These are phyloP conservation scores for Ursus arctos DNA, from an alignment of 2,113 vertebrate species.

Conservation along the genomic window DNA sequence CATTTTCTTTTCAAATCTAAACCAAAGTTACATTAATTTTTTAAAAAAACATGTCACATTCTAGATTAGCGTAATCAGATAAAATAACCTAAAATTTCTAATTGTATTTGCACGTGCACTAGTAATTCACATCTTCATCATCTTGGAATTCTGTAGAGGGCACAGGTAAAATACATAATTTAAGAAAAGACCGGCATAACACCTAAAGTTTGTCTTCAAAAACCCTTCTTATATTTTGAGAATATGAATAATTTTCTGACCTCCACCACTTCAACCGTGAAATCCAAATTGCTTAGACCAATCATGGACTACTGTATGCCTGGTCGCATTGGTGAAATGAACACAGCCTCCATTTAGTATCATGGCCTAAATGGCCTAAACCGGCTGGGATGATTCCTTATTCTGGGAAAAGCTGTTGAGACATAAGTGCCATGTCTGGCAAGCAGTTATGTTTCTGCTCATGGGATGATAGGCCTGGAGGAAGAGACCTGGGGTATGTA, in stretches of 20 bases:
- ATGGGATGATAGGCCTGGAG: rapidly evolving
- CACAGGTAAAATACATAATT: not conserved
- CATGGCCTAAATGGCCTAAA: no score
- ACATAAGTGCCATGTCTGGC: not conserved
- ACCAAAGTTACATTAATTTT: not conserved
- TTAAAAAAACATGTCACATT: not conserved
- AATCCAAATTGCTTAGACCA: not conserved
- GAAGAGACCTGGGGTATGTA: not conserved
- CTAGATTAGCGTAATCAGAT: no score
- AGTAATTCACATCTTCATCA: not conserved
- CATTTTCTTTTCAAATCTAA: not conserved
- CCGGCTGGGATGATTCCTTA: not conserved
- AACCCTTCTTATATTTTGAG: not conserved
- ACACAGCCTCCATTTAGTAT: no score
- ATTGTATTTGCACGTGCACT: not conserved
- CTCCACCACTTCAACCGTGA: not conserved
- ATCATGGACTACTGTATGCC: not conserved
- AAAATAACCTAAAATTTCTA: not conserved
- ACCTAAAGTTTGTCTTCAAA: not conserved
- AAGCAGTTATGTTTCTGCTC: not conserved
- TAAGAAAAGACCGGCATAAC: not conserved
- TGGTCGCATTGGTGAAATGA: not conserved
- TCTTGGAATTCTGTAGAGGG: not conserved
- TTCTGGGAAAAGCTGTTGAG: not conserved
- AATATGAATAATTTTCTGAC: not conserved